Percentiles rank a stretch among this genome's conserved stretches.
These are phyloP conservation scores for Diarsia dahlii DNA, from an alignment of 2,888 invertebrate species.

Conservation along the genomic window DNA sequence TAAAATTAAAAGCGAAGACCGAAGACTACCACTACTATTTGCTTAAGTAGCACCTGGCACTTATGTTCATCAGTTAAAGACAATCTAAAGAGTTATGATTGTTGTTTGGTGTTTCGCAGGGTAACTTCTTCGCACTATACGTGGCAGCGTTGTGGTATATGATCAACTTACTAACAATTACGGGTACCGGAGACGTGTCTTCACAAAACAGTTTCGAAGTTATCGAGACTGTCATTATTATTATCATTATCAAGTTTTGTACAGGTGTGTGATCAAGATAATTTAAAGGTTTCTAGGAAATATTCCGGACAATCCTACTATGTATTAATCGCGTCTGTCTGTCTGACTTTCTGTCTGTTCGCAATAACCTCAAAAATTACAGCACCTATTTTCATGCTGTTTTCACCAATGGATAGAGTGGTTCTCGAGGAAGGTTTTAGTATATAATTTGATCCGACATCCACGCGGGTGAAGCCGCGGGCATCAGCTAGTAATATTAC, in stretches of 20 bases:
- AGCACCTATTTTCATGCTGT: too few species aligned
- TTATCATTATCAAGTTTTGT: slow-evolving; percentile 88
- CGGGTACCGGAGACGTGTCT: slow-evolving; percentile 89
- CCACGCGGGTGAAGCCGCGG: too few species aligned
- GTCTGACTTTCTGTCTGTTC: too few species aligned
- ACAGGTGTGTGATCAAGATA: slow-evolving; percentile 76
- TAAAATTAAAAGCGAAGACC: background rate
- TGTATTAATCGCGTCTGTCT: too few species aligned
- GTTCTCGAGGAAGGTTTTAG: too few species aligned
- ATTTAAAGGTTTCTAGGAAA: background rate
- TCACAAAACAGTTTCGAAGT: slow-evolving; percentile 87
- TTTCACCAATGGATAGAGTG: too few species aligned
- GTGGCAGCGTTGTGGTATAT: slow-evolving; percentile 88
- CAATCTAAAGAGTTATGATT: too few species aligned
- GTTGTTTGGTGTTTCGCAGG: slow-evolving; percentile 71
- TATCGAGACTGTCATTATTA: slow-evolving; percentile 85
- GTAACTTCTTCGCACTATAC: slow-evolving; percentile 83
- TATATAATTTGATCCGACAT: too few species aligned
- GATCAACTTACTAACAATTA: slow-evolving; percentile 87
- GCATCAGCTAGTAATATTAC: background rate
- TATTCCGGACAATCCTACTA: background rate
- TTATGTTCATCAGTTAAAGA: background rate
- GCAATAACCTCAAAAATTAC: too few species aligned
- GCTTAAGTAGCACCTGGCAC: background rate
- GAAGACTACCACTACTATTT: background rate